Evolutionary conservation across 37 sponge, comb jelly and placozoan species (phyloP).

Genomic region (Halisarca cf. caerulea): DNA sequence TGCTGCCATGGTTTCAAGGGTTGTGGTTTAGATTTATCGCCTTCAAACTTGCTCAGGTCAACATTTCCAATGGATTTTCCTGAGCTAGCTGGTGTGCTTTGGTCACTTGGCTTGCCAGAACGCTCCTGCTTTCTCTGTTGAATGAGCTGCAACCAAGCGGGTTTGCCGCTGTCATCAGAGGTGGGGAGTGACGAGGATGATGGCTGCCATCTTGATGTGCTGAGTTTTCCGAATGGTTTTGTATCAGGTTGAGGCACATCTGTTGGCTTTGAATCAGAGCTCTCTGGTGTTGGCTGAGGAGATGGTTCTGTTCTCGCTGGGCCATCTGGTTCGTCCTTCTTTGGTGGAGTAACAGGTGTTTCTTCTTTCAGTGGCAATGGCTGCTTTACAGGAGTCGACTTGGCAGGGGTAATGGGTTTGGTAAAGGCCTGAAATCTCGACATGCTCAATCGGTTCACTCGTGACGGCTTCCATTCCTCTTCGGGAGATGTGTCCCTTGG

Average conservation of each 20-base stretch:
- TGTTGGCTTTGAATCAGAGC: background rate
- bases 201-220: no score
- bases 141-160: no score
- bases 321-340: background rate
- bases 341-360: background rate
- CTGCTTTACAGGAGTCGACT: background rate
- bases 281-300: background rate
- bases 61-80: background rate
- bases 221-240: background rate
- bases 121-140: no score
- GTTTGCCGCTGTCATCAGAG: no score
- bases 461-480: background rate
- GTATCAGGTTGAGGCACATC: background rate
- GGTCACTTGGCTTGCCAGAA: background rate
- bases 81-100: background rate
- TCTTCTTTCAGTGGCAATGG: background rate
- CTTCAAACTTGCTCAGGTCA: background rate
- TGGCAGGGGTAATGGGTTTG: background rate
- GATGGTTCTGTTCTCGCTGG: background rate
- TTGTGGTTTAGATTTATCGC: background rate
- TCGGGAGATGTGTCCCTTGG: background rate
- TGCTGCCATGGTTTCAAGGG: background rate
- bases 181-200: no score
- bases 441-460: background rate
- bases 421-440: background rate